phyloP scores from a whole-genome alignment of 2,797 vertebrate species.

The Myotis pilosus region DNA sequence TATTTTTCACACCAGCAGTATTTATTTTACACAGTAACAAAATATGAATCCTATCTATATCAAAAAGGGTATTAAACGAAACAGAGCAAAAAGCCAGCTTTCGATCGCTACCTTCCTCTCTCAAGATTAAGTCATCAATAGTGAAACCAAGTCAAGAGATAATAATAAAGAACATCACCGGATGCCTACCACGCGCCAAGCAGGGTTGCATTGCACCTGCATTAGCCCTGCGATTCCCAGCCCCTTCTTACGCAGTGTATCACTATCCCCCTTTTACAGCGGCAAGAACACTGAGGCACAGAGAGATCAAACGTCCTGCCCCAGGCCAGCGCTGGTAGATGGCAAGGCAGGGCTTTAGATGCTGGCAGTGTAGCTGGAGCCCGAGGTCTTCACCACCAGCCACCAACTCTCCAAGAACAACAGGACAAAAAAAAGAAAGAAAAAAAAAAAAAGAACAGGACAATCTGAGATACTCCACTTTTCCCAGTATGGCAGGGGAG shows the following conservation, averaged over 20 bases:
- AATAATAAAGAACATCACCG: not conserved
- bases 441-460: too few relatives aligned
- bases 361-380: not conserved
- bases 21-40: not conserved
- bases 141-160: not conserved
- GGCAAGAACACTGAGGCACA: not conserved
- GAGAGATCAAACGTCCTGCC: not conserved
- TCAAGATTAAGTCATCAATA: not conserved
- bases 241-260: not conserved
- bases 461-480: not conserved
- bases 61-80: not conserved
- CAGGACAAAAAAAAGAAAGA: too few relatives aligned
- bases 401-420: constrained; percentile 36
- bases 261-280: not conserved
- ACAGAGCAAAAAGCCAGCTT: not conserved
- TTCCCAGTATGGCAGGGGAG: not conserved
- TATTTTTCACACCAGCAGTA: constrained; percentile 13
- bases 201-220: constrained; percentile 4
- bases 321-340: not conserved
- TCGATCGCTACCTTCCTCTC: not conserved
- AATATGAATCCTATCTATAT: not conserved
- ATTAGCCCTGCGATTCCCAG: not conserved
- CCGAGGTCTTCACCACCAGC: not conserved
- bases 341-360: not conserved
- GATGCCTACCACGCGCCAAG: not conserved